Evolutionary conservation across 53 echinoderm and acorn worm genomes (phyloP), one percentile per base, ranked within the genome.

Genomic region (Actinopyga echinites): DNA sequence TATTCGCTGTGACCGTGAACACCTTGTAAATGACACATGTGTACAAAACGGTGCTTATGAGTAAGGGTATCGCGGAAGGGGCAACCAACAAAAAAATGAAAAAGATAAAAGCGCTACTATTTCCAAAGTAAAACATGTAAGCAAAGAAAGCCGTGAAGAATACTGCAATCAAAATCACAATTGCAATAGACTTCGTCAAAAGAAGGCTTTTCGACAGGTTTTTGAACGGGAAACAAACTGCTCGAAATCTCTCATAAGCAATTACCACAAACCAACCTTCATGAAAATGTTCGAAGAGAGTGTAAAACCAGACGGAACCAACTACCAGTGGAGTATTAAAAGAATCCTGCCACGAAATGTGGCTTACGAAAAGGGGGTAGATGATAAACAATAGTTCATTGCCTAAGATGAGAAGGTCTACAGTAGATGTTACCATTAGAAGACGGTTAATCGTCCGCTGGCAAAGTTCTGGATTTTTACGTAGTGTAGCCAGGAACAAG

Each of bases 241-340:
- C 77, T 24, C 56, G 26, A 30, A 75, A 75, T 54, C 77, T 75
- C 31, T 75, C 77, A 32, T 75, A 75, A 54, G 77, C 44, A 31
- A 75, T 75, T 2, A 56, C 77, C 8, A 75, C 21, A 12, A 75
- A 11, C 12, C 28, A 7, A 8, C 77, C 77, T 55, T 49, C 77
- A 21, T 29, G 53, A 7, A 75, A 5, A 53, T 75, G 77, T 42
- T 75, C 56, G 11, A 30, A 19, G 20, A 75, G 19, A 8, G 5
- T 30, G 30, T 54, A 75, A 52, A 75, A 49, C 77, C 77, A 75
- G 28, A 75, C 77, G 29, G 77, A 53, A 5, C 26, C 21, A 30
- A 75, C 77, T 22, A 75, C 77, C 11, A 75, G 77, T n/a, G 77
- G 53, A 15, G 49, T 75, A 12, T 75, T 7, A 45, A 75, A 75